Percentiles rank a stretch among this genome's conserved stretches.
Conservation (phyloP, 2,113 vertebrate genomes). For the Platysteira castanea region DNA sequence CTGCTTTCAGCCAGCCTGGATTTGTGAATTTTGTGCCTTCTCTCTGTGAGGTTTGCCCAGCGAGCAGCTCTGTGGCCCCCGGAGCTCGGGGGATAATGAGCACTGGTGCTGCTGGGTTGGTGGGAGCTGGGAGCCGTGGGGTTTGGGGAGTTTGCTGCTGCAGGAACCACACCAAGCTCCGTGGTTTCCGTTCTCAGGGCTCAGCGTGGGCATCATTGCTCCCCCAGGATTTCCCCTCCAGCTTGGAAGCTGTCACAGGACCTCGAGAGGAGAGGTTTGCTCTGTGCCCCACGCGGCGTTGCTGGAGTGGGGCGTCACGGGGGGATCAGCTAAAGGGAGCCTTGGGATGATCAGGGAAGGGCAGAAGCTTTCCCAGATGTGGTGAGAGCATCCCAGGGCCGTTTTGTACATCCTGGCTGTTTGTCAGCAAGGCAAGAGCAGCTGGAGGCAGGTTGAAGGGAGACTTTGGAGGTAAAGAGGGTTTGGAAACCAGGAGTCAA, state of each 20-base stretch:
- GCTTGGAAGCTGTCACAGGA: not conserved
- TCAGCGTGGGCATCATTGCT: not conserved
- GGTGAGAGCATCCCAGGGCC: not conserved
- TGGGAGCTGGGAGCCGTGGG: not conserved
- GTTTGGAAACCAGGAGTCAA: not conserved
- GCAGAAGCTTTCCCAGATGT: not conserved
- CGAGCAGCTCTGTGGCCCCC: not conserved
- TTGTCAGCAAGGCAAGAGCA: not conserved
- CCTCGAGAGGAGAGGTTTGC: not conserved
- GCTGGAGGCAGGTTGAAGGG: not conserved
- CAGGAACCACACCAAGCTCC: not conserved
- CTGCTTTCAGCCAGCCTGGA: not conserved
- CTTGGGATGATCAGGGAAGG: not conserved
- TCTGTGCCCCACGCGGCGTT: not conserved
- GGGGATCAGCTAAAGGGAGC: not conserved
- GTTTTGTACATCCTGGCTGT: not conserved
- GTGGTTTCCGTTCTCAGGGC: not conserved
- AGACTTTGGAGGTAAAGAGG: not conserved
- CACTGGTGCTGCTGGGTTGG: not conserved
- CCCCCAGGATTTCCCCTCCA: not conserved
- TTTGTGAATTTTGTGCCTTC: not conserved
- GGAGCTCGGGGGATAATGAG: not conserved
- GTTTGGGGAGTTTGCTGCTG: not conserved
- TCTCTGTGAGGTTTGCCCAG: not conserved
- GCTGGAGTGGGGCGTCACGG: not conserved